phyloP scores from a whole-genome alignment of 2,113 vertebrate species.

The Jacana jacana region DNA sequence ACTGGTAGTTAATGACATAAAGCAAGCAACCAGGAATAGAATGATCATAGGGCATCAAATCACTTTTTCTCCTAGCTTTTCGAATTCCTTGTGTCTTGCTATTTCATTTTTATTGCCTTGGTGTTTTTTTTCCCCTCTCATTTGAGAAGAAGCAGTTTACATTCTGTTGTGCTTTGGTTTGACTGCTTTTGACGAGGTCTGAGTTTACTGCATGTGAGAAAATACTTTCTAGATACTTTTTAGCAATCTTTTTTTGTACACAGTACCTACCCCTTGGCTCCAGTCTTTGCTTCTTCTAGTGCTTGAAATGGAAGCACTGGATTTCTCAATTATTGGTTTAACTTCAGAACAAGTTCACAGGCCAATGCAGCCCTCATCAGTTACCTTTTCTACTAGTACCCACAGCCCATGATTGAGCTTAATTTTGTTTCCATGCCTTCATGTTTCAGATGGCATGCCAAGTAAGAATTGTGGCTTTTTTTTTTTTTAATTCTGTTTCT shows the following conservation, averaged over 20 bases:
- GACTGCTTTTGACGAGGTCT: not conserved
- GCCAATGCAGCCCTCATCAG: not conserved
- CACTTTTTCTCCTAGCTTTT: not conserved
- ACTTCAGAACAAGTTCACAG: not conserved
- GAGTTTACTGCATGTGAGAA: not conserved
- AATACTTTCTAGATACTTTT: not conserved
- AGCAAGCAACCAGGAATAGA: not conserved
- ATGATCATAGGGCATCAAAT: not conserved
- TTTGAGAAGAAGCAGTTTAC: not conserved
- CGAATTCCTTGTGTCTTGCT: not conserved
- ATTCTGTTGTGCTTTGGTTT: not conserved
- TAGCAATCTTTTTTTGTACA: not conserved
- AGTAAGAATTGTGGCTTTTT: not conserved
- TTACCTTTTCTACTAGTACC: not conserved
- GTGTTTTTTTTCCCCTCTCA: not conserved
- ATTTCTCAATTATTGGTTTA: not conserved
- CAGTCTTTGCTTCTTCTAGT: not conserved
- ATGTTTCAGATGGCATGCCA: not conserved
- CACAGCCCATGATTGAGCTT: accelerated
- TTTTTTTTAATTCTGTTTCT: not conserved
- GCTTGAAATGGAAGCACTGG: not conserved
- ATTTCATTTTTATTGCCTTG: not conserved
- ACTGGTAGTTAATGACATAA: not conserved
- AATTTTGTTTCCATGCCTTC: not conserved
- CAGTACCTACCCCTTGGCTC: not conserved